A percentile compares a stretch with the other conserved stretches of the same genome.
Conservation (phyloP, 2,797 vertebrate species). For the Mormyrops attenuatus region DNA sequence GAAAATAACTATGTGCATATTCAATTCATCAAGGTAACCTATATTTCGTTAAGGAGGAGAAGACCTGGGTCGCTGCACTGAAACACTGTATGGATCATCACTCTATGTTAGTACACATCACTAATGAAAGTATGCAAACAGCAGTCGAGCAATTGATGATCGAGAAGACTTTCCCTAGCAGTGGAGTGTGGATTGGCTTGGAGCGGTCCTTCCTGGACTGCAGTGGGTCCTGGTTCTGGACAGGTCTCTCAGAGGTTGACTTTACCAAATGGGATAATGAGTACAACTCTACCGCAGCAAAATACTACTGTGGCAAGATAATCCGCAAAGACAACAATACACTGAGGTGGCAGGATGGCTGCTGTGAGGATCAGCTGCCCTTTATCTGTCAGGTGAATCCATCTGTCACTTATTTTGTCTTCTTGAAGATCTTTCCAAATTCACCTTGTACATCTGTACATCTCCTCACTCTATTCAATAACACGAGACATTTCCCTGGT, state of each 20-base stretch:
- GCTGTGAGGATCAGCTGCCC: background rate
- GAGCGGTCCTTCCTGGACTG: background rate
- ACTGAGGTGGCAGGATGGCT: background rate
- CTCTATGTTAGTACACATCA: constrained; percentile 7
- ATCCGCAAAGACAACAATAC: background rate
- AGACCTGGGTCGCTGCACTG: background rate
- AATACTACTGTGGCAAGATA: background rate
- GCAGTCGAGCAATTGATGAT: background rate
- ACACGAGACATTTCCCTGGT: background rate
- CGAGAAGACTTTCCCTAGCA: background rate
- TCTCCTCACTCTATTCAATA: background rate
- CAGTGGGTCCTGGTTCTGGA: background rate
- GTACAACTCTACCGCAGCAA: background rate
- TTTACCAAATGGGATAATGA: background rate
- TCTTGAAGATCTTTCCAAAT: background rate
- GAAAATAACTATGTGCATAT: background rate
- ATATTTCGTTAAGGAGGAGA: background rate
- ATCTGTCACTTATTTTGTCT: background rate
- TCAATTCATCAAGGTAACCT: background rate
- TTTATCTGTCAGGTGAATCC: constrained; percentile 16
- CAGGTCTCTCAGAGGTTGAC: background rate
- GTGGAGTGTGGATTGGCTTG: constrained; percentile 8
- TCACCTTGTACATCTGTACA: background rate
- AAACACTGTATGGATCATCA: background rate
- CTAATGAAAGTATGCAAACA: background rate